Conservation (phyloP, 2,113 vertebrate genomes). For the Cynopterus brachyotis region DNA sequence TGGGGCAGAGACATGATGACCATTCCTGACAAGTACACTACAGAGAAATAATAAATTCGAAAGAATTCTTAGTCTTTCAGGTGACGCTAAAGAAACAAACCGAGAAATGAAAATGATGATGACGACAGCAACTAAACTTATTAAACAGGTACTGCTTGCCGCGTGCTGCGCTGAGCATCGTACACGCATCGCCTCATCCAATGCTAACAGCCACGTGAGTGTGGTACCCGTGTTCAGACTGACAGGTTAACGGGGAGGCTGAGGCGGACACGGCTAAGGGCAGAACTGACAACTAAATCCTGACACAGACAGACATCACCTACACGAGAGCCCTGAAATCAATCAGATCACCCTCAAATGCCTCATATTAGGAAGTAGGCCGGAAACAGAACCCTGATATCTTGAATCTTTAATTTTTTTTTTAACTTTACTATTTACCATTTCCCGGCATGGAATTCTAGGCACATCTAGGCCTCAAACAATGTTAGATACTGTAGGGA, state of each 20-base stretch:
- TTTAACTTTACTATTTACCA: not conserved
- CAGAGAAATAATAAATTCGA: not conserved
- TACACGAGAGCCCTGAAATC: not conserved
- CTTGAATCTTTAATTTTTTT: not conserved
- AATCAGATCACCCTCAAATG: not conserved
- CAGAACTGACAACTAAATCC: not conserved
- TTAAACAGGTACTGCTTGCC: not conserved
- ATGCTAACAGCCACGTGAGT: not conserved
- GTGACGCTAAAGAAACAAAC: not conserved
- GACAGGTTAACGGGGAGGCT: fast-evolving
- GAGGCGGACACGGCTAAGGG: not conserved
- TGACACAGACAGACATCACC: not conserved
- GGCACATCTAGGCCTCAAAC: not conserved
- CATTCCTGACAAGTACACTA: not conserved
- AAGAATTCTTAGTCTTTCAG: not conserved
- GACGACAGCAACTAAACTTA: not conserved
- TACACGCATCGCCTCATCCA: not conserved
- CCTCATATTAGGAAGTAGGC: not conserved
- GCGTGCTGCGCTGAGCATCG: not conserved
- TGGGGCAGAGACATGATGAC: not conserved
- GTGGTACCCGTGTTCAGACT: not conserved
- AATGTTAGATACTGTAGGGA: not conserved
- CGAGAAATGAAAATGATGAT: not conserved
- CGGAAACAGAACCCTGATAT: not conserved
- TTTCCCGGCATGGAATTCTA: not conserved